Evolutionary conservation across 2,113 vertebrate genomes (phyloP), one percentile per base, ranked within the genome.

Genomic region (Solea solea): DNA sequence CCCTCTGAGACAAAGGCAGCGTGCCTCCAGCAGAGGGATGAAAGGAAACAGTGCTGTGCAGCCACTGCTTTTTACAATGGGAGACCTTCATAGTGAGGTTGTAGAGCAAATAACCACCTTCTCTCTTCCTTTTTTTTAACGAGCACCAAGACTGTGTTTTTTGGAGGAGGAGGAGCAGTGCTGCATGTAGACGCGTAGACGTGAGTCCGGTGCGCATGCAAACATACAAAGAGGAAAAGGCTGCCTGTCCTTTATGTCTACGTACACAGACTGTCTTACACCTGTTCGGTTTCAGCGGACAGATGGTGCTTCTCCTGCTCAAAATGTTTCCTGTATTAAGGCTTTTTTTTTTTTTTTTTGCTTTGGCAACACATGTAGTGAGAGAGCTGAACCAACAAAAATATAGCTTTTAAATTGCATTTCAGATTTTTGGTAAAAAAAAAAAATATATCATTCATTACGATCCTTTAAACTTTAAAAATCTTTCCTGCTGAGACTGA

Each of bases 1-100:
- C 83, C 75, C 59, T n/a, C 61, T 76, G 76, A 93, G 89, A 93
- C 87, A 94, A 91, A 90, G 89, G 81, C 87, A 82, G 80, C 70
- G 65, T 83, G 85, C 71, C 77, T 88, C 64, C 69, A 85, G 78
- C 81, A 87, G 64, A 80, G 64, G 87, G 93, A 93, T 92, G 91
- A 92, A 92, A 94, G 88, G 84, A 71, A 88, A 78, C 71, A 69
- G 88, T 82, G 85, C 74, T 72, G 83, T 88, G 88, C 85, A 78
- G 87, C 83, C 85, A 91, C 88, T 90, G 85, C 78, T 88, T 83
- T 92, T 91, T 91, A 91, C 91, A 94, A 93, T 88, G 88, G 89
- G 84, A 85, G 87, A 59, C 88, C 84, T 88, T 84, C 81, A 90
- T 76, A 74, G 88, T 64, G 67, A 89, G 87, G 86, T 80, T 87